Percentiles rank a stretch among this genome's conserved stretches.
Evolutionary conservation across 2,797 vertebrate species (phyloP).

Genomic region (Cyprinella venusta): DNA sequence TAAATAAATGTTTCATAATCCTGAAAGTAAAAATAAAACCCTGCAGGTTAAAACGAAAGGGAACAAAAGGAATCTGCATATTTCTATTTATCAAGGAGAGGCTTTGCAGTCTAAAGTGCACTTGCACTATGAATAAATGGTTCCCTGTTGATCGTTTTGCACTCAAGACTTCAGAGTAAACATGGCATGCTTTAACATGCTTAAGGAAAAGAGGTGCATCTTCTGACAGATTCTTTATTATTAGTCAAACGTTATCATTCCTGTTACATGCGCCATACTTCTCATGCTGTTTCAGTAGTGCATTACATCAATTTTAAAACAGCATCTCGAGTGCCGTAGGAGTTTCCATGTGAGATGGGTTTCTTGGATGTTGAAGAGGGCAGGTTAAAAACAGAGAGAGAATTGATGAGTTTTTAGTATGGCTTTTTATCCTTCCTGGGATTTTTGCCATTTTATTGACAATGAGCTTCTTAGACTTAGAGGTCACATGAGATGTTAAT

Average conservation of each 20-base stretch:
- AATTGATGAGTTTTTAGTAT: not conserved
- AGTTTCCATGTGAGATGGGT: not conserved
- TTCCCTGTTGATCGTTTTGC: conserved; percentile 32
- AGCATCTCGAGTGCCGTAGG: not conserved
- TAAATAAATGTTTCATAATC: not conserved
- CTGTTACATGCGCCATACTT: not conserved
- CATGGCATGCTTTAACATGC: conserved; percentile 30
- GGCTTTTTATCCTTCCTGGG: not conserved
- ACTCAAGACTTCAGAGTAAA: conserved; percentile 35
- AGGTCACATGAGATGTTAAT: not conserved
- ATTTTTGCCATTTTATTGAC: not conserved
- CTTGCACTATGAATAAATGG: conserved; percentile 36
- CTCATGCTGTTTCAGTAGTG: conserved; percentile 8
- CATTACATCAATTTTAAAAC: not conserved
- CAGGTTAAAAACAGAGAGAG: not conserved
- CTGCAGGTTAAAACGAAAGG: conserved; percentile 17
- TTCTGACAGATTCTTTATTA: conserved; percentile 43
- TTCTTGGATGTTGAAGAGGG: conserved; percentile 1
- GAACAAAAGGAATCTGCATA: conserved; percentile 37
- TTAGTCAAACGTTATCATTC: conserved; percentile 23
- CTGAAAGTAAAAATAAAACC: not conserved
- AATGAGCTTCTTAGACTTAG: not conserved
- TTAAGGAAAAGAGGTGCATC: conserved; percentile 26
- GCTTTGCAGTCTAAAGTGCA: conserved; percentile 30
- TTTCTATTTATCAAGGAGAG: conserved; percentile 37